Evolutionary conservation across 2,113 vertebrate species (phyloP).

Genomic region (Ameiurus melas): DNA sequence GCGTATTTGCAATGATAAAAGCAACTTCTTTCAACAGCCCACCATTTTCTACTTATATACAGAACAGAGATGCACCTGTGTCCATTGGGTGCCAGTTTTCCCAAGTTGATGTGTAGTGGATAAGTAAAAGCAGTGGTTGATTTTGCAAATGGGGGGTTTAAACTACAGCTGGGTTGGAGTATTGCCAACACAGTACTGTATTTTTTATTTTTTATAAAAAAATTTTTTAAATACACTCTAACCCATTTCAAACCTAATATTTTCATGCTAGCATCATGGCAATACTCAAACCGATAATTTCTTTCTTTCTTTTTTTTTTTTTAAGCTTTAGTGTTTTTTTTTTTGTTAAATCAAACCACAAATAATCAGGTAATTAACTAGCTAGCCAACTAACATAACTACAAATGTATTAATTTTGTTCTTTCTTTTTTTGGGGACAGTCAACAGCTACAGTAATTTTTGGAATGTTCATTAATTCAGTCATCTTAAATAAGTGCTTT

Average conservation of each 20-base stretch:
- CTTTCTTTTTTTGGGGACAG: background rate
- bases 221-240: background rate
- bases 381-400: background rate
- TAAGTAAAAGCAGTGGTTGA: background rate
- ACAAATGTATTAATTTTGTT: background rate
- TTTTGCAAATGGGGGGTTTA: conserved; percentile 24
- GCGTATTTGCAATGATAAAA: background rate
- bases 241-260: background rate
- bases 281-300: background rate
- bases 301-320: too few relatives aligned
- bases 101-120: background rate
- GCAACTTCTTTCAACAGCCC: background rate
- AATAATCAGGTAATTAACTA: background rate
- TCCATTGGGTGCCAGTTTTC: background rate
- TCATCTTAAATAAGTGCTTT: background rate
- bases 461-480: background rate
- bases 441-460: background rate
- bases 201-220: too few relatives aligned
- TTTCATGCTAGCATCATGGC: background rate
- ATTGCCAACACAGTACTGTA: background rate
- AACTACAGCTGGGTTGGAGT: background rate
- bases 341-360: background rate
- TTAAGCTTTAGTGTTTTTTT: too few relatives aligned
- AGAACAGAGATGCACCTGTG: background rate
- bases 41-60: background rate